Percentiles rank a stretch among this genome's conserved stretches.
These are phyloP conservation scores for Brachyrhaphis roseni DNA, from an alignment of 2,797 vertebrate species.

Conservation along the genomic window DNA sequence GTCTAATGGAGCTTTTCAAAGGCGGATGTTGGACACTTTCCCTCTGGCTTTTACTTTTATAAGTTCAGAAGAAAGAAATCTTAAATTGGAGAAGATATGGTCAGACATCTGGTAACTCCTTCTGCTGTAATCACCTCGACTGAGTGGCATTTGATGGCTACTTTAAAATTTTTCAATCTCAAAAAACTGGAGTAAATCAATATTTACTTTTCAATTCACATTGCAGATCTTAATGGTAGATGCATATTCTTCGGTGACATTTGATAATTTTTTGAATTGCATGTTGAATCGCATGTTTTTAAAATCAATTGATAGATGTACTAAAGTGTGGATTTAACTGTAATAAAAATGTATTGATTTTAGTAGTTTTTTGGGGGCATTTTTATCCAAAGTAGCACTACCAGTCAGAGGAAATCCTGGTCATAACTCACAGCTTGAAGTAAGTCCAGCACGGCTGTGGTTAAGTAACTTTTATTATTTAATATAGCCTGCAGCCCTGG, in stretches of 20 bases:
- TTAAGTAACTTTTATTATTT: background rate
- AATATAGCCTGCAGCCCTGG: background rate
- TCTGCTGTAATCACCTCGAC: background rate
- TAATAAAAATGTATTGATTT: background rate
- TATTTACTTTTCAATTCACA: background rate
- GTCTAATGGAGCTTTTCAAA: background rate
- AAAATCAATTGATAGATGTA: background rate
- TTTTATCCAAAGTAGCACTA: background rate
- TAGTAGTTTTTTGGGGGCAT: background rate
- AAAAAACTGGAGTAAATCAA: background rate
- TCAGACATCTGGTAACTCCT: background rate
- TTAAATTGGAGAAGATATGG: background rate
- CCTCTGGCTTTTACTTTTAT: no score
- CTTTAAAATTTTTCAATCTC: background rate
- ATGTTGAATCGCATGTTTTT: background rate
- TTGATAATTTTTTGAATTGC: background rate
- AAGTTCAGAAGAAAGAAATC: background rate
- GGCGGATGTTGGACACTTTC: background rate
- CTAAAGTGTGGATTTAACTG: background rate
- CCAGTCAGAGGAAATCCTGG: background rate
- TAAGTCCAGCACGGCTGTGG: background rate
- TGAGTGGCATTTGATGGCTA: background rate
- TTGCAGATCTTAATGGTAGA: background rate
- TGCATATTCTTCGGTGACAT: background rate
- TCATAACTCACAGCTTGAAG: background rate